phyloP scores from a whole-genome alignment of 2,888 invertebrate genomes.

The Nymphalis polychloros region DNA sequence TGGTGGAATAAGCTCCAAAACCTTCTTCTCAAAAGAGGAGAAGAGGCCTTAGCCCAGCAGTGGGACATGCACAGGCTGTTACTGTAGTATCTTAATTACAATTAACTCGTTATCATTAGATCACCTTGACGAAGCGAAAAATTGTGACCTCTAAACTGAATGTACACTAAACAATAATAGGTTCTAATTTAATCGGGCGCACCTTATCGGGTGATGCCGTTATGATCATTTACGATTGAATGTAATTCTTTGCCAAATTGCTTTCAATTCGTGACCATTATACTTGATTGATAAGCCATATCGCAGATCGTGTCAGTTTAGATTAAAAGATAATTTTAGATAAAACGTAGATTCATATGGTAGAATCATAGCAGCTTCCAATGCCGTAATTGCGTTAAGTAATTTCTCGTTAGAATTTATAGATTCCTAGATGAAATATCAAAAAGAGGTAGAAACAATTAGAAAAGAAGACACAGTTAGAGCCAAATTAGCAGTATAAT shows the following conservation, averaged over 20 bases:
- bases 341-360: neutral
- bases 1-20: no score
- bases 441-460: no score
- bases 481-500: no score
- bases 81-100: no score
- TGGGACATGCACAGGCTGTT: no score
- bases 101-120: neutral
- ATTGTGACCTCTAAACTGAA: neutral
- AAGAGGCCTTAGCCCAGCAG: no score
- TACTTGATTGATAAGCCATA: neutral
- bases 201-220: constrained; percentile 8
- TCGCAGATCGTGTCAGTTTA: neutral
- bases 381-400: no score
- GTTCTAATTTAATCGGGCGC: constrained; percentile 22
- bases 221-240: constrained; percentile 7
- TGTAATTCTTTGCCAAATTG: neutral
- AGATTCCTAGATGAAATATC: no score
- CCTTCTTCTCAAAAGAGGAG: no score
- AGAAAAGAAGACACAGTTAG: no score
- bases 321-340: neutral
- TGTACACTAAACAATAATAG: constrained; percentile 11
- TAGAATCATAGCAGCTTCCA: no score
- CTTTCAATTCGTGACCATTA: constrained; percentile 2
- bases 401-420: no score
- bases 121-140: neutral